Evolutionary conservation across 2,797 vertebrate genomes (phyloP), one percentile per base, ranked within the genome.

Genomic region (Gambusia yucatana): DNA sequence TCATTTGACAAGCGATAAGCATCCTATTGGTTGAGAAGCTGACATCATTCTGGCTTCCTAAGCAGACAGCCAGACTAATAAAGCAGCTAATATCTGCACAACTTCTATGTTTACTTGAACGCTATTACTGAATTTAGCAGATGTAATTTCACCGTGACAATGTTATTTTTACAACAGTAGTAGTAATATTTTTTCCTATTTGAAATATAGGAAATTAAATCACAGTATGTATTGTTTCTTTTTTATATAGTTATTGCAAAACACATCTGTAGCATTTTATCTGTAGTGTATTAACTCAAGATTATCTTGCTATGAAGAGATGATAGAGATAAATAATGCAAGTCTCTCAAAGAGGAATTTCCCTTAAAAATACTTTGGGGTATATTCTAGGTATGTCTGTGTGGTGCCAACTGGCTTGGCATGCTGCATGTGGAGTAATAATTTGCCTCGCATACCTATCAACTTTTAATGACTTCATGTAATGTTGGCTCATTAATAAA

Each of bases 381-480:
- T 77, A 13, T 80, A 78, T 82, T 82, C 73, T 78, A 91, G 88
- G 89, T 93, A 85, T 91, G 84, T 83, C 83, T 88, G 74, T 79
- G 73, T 82, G 73, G 59, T 88, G 84, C 87, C 90, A 92, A 91
- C 88, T 72, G 79, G 75, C 69, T 86, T 93, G 87, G 89, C 87
- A 81, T 48, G 71, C 79, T 89, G 90, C 91, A 91, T 82, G 46
- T 84, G 48, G 81, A 83, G 80, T 86, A 86, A 91, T 83, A 43
- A 14, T 88, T 89, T 91, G 88, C 89, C 88, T 91, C 92, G 91
- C 81, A 50, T 88, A 72, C 91, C 94, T 93, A 94, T 96, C 84
- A 83, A 91, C 86, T 93, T 95, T 96, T 94, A 96, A 96, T 95
- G 92, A 94, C 90, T 93, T 93, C 92, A 92, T 94, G 88, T 95